Conservation (phyloP, 2,113 vertebrate species). For the crab-eating macaque (Macaca fascicularis) region T2T-MFA8v1.1 NC_088388.1:2206501-2207000, state of each 20-base stretch:
- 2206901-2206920: neutral
- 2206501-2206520: too few species aligned
- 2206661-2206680: fast-evolving
- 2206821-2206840: too few species aligned
- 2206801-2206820: neutral
- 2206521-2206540: too few species aligned
- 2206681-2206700: neutral
- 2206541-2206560: too few species aligned
- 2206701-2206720: neutral
- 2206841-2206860: neutral
- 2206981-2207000: neutral
- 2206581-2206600: too few species aligned
- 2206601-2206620: too few species aligned
- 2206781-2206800: neutral
- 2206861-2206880: too few species aligned
- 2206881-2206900: neutral
- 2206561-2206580: too few species aligned
- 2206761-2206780: neutral
- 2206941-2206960: too few species aligned
- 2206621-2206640: neutral
- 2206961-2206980: neutral
- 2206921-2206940: neutral
- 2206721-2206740: neutral
- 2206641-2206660: neutral
- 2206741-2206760: neutral